Conservation (phyloP, 2,797 vertebrate genomes). For the Sardinella longiceps region DNA sequence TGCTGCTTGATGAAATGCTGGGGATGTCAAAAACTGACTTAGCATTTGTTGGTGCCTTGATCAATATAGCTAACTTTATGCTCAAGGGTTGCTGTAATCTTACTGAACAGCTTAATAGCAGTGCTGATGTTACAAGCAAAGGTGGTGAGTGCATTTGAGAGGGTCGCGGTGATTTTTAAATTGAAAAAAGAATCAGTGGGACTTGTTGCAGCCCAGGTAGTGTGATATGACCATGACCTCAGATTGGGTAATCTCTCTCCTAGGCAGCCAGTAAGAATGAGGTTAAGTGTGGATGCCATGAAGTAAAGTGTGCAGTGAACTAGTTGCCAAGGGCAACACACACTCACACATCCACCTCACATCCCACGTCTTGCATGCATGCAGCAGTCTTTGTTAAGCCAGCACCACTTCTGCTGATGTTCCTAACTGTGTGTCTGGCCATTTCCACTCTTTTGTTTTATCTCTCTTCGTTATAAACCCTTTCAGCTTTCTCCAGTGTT, state of each 20-base stretch:
- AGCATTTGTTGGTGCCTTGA: neutral
- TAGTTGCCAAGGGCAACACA: constrained; percentile 17
- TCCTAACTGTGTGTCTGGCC: constrained; percentile 12
- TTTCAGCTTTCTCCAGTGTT: neutral
- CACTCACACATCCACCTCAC: neutral
- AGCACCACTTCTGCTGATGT: neutral
- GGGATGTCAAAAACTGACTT: neutral
- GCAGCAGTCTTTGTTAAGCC: neutral
- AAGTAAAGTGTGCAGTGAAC: constrained; percentile 36
- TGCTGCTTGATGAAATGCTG: neutral
- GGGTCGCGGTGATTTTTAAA: neutral
- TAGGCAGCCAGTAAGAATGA: constrained; percentile 17
- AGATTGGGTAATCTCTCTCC: neutral
- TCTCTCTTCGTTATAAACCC: neutral
- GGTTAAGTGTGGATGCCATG: constrained; percentile 34
- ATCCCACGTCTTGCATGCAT: neutral
- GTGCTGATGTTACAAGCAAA: neutral
- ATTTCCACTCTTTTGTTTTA: constrained; percentile 28
- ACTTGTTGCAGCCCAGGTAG: neutral
- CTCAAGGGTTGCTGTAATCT: neutral
- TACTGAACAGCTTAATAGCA: neutral
- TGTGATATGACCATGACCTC: neutral
- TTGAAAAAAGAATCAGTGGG: neutral
- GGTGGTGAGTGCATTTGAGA: neutral
- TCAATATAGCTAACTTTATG: neutral